A percentile compares a stretch with the other conserved stretches of the same genome.
Conservation (phyloP, 2,113 vertebrate species). For the Bubalus kerabau region DNA sequence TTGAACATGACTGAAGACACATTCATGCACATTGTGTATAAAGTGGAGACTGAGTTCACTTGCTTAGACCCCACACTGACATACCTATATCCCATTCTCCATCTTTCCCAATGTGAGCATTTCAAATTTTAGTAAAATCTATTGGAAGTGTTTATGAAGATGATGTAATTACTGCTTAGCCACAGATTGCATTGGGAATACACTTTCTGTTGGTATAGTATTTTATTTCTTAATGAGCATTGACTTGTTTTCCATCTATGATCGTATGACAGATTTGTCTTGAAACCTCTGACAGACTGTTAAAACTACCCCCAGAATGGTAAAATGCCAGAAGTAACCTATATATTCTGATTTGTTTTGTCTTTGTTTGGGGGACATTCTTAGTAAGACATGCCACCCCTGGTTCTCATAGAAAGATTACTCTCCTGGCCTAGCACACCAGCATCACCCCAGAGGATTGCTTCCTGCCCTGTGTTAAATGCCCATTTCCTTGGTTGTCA, state of each 20-base stretch:
- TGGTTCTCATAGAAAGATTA: background rate
- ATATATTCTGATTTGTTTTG: no score
- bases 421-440: fast-evolving
- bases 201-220: background rate
- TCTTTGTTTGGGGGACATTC: background rate
- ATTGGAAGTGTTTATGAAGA: background rate
- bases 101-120: background rate
- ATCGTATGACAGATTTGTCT: background rate
- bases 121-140: background rate
- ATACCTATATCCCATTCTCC: background rate
- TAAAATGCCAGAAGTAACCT: background rate
- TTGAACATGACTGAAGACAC: background rate
- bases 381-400: fast-evolving
- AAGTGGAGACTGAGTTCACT: background rate
- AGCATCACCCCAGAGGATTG: fast-evolving
- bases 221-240: background rate
- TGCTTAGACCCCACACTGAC: no score
- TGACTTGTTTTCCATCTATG: background rate
- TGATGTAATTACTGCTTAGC: background rate
- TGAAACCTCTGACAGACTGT: background rate
- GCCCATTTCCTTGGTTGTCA: background rate
- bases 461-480: fast-evolving
- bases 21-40: background rate
- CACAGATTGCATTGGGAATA: background rate
- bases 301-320: background rate